These are phyloP conservation scores for Neomorphus geoffroyi DNA, from an alignment of 2,797 vertebrate genomes.

Conservation along the genomic window DNA sequence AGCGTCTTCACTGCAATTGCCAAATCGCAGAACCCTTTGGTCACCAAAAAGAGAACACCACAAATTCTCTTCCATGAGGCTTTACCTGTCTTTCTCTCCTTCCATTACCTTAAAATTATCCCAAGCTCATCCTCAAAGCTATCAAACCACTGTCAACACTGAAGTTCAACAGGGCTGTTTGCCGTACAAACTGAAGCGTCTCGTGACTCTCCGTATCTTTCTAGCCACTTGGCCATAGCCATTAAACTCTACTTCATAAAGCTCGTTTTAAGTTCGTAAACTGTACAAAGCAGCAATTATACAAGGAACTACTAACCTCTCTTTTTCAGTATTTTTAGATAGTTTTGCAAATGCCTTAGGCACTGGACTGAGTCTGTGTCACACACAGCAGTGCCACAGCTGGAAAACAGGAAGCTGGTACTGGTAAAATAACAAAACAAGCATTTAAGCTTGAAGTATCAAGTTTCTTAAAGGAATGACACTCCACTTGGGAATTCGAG, in stretches of 20 bases:
- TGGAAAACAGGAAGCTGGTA: conserved; percentile 51
- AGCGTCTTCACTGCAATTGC: not conserved
- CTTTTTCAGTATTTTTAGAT: not conserved
- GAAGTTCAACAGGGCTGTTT: not conserved
- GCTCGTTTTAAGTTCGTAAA: not conserved
- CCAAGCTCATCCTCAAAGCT: not conserved
- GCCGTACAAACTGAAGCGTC: not conserved
- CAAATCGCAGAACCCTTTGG: not conserved
- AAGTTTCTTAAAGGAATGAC: conserved; percentile 21
- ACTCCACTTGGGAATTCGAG: not conserved
- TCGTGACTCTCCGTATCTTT: not conserved
- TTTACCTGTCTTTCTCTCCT: not conserved
- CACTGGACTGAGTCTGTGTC: not conserved
- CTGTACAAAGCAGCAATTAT: not conserved
- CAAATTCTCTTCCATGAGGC: not conserved
- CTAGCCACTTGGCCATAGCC: not conserved
- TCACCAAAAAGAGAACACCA: not conserved
- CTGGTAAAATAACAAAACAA: conserved; percentile 37
- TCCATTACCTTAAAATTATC: not conserved
- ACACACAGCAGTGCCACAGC: conserved; percentile 23
- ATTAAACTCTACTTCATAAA: not conserved
- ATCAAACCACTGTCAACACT: not conserved
- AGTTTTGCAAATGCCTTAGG: not conserved
- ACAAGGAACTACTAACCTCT: not conserved
- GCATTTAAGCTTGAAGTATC: conserved; percentile 12